Evolutionary conservation across 2,888 invertebrate species (phyloP), one percentile per base, ranked within the genome.

Genomic region (Himalopsyche anomala): DNA sequence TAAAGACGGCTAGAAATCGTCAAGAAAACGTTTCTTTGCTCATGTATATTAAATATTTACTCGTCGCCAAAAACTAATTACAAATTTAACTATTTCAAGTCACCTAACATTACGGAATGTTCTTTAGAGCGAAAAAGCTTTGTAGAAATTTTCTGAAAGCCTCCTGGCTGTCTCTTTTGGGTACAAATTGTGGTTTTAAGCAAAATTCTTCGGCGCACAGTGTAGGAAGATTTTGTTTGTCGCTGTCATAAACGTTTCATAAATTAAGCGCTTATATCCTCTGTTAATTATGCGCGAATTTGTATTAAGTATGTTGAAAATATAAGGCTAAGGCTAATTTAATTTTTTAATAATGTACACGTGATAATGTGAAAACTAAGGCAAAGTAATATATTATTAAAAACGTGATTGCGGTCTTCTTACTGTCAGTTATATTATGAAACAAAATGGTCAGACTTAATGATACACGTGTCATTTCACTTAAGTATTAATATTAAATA

Each of bases 111-210:
- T 19, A 62, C 11, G 62, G 62, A 62, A 62, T 62, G 62, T 62
- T 62, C 62, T 62, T 62, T 62, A n/a, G 62, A 19, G 62, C 62
- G 62, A 19, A 62, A 28, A 62, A 28, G 62, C 62, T 62, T 62
- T 62, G 62, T 62, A 8, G 62, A 62, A 62, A 62, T 62, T 62
- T 62, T 62, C 62, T 62, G 62, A 62, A 62, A 62, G 62, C 62
- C 62, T 62, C 62, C 19, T 62, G 19, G 62, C 62, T 62, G 62
- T 62, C 62, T 62, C 62, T 62, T 62, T 62, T 62, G 62, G 62
- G 62, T 62, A 62, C 62, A 62, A 62, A 62, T 62, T 62, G 62
- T 62, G 62, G 62, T 62, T 62, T 62, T 62, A 62, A 62, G 62
- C 19, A 19, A 62, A 62, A 62, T 28, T 62, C 62, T 62, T 51